Conservation (phyloP, 2,888 invertebrate genomes). For the Zhuqinia jingwanae region DNA sequence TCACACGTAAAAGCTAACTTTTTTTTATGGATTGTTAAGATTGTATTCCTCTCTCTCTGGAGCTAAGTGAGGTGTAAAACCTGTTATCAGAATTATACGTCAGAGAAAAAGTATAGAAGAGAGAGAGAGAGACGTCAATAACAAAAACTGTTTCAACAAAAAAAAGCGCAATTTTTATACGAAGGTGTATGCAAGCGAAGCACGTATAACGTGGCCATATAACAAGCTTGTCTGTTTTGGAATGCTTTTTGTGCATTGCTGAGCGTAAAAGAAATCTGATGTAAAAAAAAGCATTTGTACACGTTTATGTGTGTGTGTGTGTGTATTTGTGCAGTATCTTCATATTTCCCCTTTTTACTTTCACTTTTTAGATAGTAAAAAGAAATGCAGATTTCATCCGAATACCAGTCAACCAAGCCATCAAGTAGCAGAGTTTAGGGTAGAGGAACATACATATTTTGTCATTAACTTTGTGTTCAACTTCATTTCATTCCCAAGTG, state of each 20-base stretch:
- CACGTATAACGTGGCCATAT: neutral
- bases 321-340: neutral
- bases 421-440: neutral
- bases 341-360: neutral
- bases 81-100: constrained; percentile 38
- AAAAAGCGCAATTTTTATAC: neutral
- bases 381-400: no score
- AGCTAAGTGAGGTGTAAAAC: constrained; percentile 18
- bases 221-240: neutral
- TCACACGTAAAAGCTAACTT: constrained; percentile 12
- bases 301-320: neutral
- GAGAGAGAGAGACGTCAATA: neutral
- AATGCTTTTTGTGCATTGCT: constrained; percentile 3
- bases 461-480: constrained; percentile 22
- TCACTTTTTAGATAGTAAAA: neutral
- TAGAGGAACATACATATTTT: neutral
- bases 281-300: neutral
- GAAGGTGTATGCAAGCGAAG: constrained; percentile 8
- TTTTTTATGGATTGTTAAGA: neutral
- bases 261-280: neutral
- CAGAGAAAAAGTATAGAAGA: neutral
- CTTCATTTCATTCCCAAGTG: constrained; percentile 50
- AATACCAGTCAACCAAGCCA: no score
- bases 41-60: constrained; percentile 3
- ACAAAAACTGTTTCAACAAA: neutral